These are phyloP conservation scores for Donacobius atricapilla DNA, from an alignment of 2,113 vertebrate species.

Conservation along the genomic window DNA sequence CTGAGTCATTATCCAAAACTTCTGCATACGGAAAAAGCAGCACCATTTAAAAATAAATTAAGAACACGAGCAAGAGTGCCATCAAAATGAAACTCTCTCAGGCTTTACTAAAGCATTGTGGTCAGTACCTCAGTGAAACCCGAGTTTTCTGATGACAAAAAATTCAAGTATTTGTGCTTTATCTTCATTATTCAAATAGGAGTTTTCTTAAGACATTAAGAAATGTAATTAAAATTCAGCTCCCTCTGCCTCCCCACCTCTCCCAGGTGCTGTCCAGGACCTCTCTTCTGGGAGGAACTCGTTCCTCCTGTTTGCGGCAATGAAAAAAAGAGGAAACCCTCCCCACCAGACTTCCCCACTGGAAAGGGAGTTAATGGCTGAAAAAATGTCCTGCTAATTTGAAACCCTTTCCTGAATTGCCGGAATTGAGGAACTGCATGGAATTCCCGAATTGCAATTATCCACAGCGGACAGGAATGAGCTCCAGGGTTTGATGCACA, in stretches of 20 bases:
- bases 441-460: not conserved
- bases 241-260: not conserved
- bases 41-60: slow-evolving; percentile 51
- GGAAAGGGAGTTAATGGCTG: not conserved
- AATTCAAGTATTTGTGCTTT: not conserved
- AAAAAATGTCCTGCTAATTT: not conserved
- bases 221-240: not conserved
- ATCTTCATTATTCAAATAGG: not conserved
- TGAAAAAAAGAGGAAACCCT: not conserved
- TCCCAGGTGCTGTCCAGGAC: not conserved
- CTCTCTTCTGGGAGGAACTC: not conserved
- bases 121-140: not conserved
- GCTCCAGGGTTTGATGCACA: not conserved
- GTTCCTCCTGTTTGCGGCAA: not conserved
- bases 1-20: slow-evolving; percentile 52
- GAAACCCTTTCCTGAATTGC: not conserved
- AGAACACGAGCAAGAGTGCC: not conserved
- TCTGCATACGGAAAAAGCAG: not conserved
- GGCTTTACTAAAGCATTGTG: not conserved
- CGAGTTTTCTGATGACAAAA: not conserved
- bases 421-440: not conserved
- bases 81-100: not conserved
- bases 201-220: not conserved
- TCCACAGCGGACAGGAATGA: slow-evolving; percentile 22
- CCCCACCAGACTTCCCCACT: not conserved